Conservation (phyloP, 2,113 vertebrate species). For the Anas platyrhynchos region DNA sequence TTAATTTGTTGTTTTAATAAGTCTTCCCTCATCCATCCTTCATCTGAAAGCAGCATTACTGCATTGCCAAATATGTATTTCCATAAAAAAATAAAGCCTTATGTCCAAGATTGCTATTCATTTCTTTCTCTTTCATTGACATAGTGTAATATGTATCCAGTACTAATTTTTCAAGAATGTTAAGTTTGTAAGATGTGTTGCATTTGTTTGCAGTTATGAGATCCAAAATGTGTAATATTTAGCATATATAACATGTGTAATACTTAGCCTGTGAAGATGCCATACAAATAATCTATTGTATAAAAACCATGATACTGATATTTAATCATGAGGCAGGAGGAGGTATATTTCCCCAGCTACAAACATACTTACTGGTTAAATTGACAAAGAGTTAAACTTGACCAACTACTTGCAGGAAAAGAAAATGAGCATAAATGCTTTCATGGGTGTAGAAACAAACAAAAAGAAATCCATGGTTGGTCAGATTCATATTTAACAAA, state of each 20-base stretch:
- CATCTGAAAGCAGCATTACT: not conserved
- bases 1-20: not conserved
- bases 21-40: not conserved
- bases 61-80: not conserved
- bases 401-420: not conserved
- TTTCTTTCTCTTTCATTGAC: not conserved
- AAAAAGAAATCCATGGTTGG: not conserved
- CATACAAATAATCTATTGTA: not conserved
- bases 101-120: not conserved
- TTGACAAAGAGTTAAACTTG: not conserved
- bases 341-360: not conserved
- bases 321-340: not conserved
- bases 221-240: not conserved
- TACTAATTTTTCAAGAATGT: not conserved
- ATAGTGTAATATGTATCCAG: not conserved
- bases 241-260: not conserved
- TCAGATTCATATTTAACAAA: conserved; percentile 6
- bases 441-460: not conserved
- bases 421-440: not conserved
- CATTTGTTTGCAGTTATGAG: not conserved
- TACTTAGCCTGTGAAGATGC: not conserved
- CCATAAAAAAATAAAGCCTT: not conserved
- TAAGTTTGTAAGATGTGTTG: not conserved
- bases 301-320: not conserved
- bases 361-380: not conserved